Evolutionary conservation across 2,888 invertebrate species (phyloP).

Genomic region (Scaptomyza polygonia): DNA sequence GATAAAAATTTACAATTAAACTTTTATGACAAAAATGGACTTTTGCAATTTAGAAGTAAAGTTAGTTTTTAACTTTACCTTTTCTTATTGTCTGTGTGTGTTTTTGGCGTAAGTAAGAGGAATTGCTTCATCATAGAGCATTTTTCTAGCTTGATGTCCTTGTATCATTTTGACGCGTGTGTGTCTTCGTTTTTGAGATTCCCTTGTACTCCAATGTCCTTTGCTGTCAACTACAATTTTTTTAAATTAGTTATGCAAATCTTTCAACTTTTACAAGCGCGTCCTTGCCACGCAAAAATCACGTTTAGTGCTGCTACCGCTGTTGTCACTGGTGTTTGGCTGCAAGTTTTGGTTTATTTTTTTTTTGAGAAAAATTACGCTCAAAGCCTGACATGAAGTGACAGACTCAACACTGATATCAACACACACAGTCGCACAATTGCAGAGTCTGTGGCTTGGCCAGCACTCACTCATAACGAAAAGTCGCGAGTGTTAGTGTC

Average conservation of each 20-base stretch:
- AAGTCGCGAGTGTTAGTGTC: constrained; percentile 20
- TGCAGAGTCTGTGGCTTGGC: constrained; percentile 21
- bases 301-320: constrained; percentile 62
- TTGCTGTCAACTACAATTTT: constrained; percentile 80
- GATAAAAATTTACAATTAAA: too few relatives aligned
- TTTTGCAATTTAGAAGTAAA: constrained; percentile 16
- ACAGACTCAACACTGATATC: constrained; percentile 65
- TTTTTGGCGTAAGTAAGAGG: constrained; percentile 65
- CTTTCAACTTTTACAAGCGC: constrained; percentile 77
- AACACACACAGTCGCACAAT: constrained; percentile 51
- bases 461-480: constrained; percentile 59
- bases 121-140: constrained; percentile 65
- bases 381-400: constrained; percentile 75
- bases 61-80: constrained; percentile 8
- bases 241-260: constrained; percentile 82
- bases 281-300: constrained; percentile 71
- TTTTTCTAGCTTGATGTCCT: constrained; percentile 51
- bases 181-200: constrained; percentile 37
- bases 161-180: constrained; percentile 41
- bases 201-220: constrained; percentile 61
- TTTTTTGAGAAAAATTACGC: constrained; percentile 61
- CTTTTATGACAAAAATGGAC: too few relatives aligned
- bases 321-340: constrained; percentile 17
- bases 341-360: constrained; percentile 36
- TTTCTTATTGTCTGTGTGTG: constrained; percentile 30